Percentiles rank a stretch among this genome's conserved stretches.
These are phyloP conservation scores for Napeogenes inachia DNA, from an alignment of 2,888 invertebrate genomes.

Conservation along the genomic window DNA sequence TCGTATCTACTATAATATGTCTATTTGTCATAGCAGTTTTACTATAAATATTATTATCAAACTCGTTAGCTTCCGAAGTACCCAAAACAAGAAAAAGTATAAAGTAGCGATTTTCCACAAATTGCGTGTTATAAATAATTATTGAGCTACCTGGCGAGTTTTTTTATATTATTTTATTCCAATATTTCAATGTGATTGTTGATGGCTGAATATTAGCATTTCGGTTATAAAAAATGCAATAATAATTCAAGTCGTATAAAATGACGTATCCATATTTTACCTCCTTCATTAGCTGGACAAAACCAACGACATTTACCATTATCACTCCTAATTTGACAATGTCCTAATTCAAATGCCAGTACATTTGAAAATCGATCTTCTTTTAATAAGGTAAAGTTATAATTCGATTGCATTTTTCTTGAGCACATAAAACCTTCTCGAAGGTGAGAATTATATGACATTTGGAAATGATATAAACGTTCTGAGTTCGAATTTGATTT, in stretches of 20 bases:
- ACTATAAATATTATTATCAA: neutral
- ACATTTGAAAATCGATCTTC: conserved; percentile 27
- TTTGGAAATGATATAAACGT: conserved; percentile 55
- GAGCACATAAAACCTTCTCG: conserved; percentile 9
- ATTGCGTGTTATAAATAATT: conserved; percentile 25
- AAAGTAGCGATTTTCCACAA: conserved; percentile 9
- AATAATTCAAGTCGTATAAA: conserved; percentile 26
- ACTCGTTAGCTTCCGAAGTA: conserved; percentile 18
- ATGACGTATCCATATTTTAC: conserved; percentile 37
- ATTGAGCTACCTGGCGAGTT: conserved; percentile 16
- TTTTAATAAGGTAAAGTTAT: fast-evolving
- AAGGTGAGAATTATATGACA: conserved; percentile 68
- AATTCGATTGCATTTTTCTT: conserved; percentile 21
- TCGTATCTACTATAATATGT: neutral
- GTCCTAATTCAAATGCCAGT: conserved; percentile 30
- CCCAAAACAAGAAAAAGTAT: conserved; percentile 9
- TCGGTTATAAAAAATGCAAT: conserved; percentile 20
- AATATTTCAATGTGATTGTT: conserved; percentile 18
- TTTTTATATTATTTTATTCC: conserved; percentile 17
- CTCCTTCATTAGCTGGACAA: conserved; percentile 67
- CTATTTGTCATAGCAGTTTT: conserved; percentile 5
- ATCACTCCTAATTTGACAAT: conserved; percentile 31
- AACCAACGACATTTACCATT: conserved; percentile 72
- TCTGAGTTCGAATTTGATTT: conserved; percentile 50
- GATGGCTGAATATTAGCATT: conserved; percentile 21